Conservation (phyloP, 2,888 invertebrate genomes). For the Lasioglossum villosulum region DNA sequence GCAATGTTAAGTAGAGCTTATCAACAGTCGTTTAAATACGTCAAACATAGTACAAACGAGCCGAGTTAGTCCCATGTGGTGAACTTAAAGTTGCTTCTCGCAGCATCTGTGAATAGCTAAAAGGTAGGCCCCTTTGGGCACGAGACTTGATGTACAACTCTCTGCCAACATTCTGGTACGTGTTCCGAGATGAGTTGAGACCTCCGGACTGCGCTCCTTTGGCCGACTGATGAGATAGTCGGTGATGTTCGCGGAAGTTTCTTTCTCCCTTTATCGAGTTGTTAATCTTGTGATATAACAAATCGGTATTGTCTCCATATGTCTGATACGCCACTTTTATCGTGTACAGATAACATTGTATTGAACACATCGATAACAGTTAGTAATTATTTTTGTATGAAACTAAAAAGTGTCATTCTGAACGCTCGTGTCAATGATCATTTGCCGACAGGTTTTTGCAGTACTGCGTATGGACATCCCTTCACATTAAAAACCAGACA, state of each 20-base stretch:
- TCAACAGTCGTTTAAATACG: neutral
- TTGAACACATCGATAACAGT: neutral
- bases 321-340: neutral
- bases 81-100: neutral
- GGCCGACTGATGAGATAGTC: neutral
- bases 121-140: no score
- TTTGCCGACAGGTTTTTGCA: neutral
- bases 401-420: neutral
- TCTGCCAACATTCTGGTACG: neutral
- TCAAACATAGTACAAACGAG: neutral
- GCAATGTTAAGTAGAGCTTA: neutral
- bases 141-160: neutral
- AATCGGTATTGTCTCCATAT: neutral
- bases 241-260: neutral
- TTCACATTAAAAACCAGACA: neutral
- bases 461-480: neutral
- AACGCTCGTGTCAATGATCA: neutral
- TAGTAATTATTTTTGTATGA: neutral
- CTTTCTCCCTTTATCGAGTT: neutral
- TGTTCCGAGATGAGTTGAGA: neutral
- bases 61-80: neutral
- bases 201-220: no score
- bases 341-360: neutral
- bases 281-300: neutral
- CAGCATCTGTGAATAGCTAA: neutral